phyloP scores from a whole-genome alignment of 2,113 vertebrate species.

The Notothenia rossii region DNA sequence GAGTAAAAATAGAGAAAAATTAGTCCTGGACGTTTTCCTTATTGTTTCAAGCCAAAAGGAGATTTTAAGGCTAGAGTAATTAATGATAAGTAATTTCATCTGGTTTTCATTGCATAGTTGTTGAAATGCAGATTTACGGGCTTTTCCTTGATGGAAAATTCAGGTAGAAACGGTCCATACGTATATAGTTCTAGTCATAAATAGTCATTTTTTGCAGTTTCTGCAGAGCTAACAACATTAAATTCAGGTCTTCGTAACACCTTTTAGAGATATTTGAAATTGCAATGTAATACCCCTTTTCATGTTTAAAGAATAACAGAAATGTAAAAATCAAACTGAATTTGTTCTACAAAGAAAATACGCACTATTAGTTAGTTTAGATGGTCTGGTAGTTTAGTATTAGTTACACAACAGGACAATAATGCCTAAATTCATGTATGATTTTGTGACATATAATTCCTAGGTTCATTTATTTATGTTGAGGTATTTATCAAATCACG shows the following conservation, averaged over 20 bases:
- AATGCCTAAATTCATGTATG: not conserved
- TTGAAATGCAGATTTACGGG: slow-evolving; percentile 13
- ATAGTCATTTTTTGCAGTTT: not conserved
- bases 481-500: too few species aligned
- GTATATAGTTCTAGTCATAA: not conserved
- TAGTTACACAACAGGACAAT: not conserved
- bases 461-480: too few species aligned
- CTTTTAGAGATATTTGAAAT: not conserved
- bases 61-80: slow-evolving; percentile 15
- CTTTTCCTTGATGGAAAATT: not conserved
- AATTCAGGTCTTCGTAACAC: not conserved
- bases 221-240: not conserved
- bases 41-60: slow-evolving; percentile 22
- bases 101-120: not conserved
- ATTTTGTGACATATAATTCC: too few species aligned
- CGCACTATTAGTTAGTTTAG: too few species aligned
- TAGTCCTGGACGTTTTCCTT: slow-evolving; percentile 16
- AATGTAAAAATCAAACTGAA: not conserved
- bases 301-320: not conserved
- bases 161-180: not conserved
- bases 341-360: too few species aligned
- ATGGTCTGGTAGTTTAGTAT: too few species aligned
- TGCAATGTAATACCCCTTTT: not conserved
- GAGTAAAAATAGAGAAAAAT: slow-evolving; percentile 15
- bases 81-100: slow-evolving; percentile 18